Evolutionary conservation across 92 coral and sea anemone genomes (phyloP).

Genomic region (Siderastrea siderea): DNA sequence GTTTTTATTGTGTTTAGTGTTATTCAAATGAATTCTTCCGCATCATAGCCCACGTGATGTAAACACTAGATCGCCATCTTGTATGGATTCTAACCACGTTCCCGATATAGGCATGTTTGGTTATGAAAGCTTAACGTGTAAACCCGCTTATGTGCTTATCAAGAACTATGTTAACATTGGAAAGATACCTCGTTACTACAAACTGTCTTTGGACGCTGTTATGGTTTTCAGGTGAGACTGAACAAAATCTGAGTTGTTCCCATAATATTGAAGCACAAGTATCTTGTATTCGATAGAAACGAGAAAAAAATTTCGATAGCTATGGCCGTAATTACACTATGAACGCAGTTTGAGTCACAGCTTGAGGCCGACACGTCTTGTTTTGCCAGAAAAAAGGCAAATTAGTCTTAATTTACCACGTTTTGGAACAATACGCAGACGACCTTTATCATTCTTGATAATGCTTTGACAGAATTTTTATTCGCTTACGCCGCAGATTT

Average conservation of each 20-base stretch:
- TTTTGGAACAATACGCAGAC: too few species aligned
- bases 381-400: too few species aligned
- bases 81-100: background rate
- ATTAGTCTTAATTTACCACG: too few species aligned
- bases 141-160: background rate
- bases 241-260: background rate
- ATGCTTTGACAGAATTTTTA: too few species aligned
- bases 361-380: too few species aligned
- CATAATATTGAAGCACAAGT: background rate
- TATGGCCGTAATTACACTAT: too few species aligned
- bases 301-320: background rate
- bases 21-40: background rate
- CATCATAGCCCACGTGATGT: background rate
- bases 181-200: too few species aligned
- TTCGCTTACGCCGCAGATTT: too few species aligned
- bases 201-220: background rate
- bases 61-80: constrained; percentile 1
- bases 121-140: background rate
- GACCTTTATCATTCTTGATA: too few species aligned
- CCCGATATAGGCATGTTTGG: background rate
- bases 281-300: background rate
- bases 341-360: too few species aligned
- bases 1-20: too few species aligned
- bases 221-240: constrained; percentile 7
- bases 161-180: background rate